Base-by-base conservation (phyloP, 2,113 vertebrate genomes). In the Pungitius pungitius region DNA sequence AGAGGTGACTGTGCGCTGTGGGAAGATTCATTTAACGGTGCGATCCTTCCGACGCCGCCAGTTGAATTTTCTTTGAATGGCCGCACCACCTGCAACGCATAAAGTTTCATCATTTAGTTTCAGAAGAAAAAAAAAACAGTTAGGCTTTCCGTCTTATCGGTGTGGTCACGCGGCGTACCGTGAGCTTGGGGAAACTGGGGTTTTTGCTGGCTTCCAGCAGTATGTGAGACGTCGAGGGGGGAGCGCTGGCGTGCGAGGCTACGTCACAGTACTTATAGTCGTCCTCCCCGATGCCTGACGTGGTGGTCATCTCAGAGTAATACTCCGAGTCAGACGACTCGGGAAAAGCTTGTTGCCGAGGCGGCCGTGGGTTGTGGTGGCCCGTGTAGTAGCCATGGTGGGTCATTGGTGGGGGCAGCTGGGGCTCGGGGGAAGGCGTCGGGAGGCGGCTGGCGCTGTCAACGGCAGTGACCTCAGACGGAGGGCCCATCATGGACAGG, bases 401-500 rank as follows among this genome's bases (percentile, higher is more conserved):
- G 54, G 91, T 90, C 80, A 96, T 91, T 20, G 95, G 89, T 0
- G 94, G 93, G 0, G 94, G 90, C 12, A 92, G 70, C 0, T 88
- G 87, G 0, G 93, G 87, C 10, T 96, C 95, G 0, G 92, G 86
- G 1, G 90, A 87, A 12, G 93, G 91, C 4, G 90, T 90, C 5
- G 95, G 89, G 40, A 91, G 83, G 56, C 83, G 83, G 82, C 87
- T 90, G 76, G 85, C 56, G 0, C 81, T 93, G 69, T 95, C 93
- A 6, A 91, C 65, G 0, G 90, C 84, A 0, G 88, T 85, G 76
- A 97, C 95, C 94, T 99, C 96, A 1, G 97, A 92, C 0, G 97
- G 97, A 27, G 98, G 98, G 8, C 98, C 98, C 1, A 97, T 94
- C 86, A 99, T 73, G 0, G 98, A 99, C 40, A 99, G 94, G 66